These are phyloP conservation scores for Limnothrissa miodon DNA, from an alignment of 2,113 vertebrate species.

Conservation along the genomic window DNA sequence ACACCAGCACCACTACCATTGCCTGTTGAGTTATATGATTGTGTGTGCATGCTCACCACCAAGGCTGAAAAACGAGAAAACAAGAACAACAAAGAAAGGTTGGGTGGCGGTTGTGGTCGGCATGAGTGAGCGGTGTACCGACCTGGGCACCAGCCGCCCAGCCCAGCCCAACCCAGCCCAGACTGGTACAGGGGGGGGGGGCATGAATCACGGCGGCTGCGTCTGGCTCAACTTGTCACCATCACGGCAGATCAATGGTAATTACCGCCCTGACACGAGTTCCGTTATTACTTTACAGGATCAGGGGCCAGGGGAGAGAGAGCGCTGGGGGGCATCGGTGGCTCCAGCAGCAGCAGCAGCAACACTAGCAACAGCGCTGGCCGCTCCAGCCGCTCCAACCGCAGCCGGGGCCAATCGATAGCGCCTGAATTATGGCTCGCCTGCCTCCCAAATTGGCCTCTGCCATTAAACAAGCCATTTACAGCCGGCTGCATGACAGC, in stretches of 20 bases:
- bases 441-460: slow-evolving; percentile 81
- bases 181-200: slow-evolving; percentile 21
- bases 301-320: slow-evolving; percentile 85
- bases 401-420: slow-evolving; percentile 87
- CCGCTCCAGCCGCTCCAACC: no score
- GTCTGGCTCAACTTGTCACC: slow-evolving; percentile 86
- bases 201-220: slow-evolving; percentile 84
- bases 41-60: slow-evolving; percentile 7
- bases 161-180: not conserved
- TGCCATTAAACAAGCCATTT: slow-evolving; percentile 86
- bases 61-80: slow-evolving; percentile 8
- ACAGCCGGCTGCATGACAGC: slow-evolving; percentile 73
- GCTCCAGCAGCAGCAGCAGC: not conserved
- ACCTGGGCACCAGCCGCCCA: not conserved
- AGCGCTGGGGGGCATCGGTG: slow-evolving; percentile 81
- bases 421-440: slow-evolving; percentile 89
- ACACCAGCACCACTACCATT: not conserved
- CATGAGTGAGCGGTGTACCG: not conserved
- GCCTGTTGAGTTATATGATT: not conserved
- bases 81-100: slow-evolving; percentile 18
- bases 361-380: not conserved
- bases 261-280: slow-evolving; percentile 97
- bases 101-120: not conserved
- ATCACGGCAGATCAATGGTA: slow-evolving; percentile 94
- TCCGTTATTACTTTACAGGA: slow-evolving; percentile 98